Evolutionary conservation across 1,140 invertebrate genomes (phyloP), one percentile per base, ranked within the genome.

Genomic region (Drosophila serrata): DNA sequence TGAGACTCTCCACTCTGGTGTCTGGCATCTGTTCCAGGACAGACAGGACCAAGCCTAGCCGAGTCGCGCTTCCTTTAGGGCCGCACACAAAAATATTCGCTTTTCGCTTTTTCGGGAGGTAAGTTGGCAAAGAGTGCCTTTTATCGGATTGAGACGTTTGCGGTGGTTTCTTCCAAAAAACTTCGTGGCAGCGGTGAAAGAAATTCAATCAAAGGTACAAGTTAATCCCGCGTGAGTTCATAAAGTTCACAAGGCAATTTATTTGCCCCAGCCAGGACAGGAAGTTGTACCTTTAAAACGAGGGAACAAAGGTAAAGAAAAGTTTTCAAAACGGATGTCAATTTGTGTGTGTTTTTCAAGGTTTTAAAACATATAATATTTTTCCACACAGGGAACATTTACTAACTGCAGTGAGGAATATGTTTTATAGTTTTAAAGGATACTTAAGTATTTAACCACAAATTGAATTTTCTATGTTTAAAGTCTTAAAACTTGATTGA

Each of bases 191-290:
- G 62, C 31, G 62, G 51, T 70, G 53, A 81, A 85, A 85, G 85
- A 90, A 90, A 90, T 90, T 90, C 85, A 90, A 90, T 90, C 86
- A 90, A 90, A 90, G 85, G 85, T 85, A 90, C 85, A 90, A 90
- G 86, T 90, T 90, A 90, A 90, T 90, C 85, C 85, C 85, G 85
- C 85, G 85, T 90, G 85, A 85, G 85, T 90, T 90, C 85, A 90
- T 90, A 90, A 90, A 90, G 85, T 90, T 90, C 86, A 81, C 84
- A 77, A 82, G 85, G 58, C 85, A 90, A 81, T 88, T 88, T 88
- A 88, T 88, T 56, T 85, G 75, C 60, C 60, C 51, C 63, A 63
- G 45, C 51, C 22, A 31, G 12, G 29, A 24, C 19, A 37, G 40
- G 12, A 57, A 48, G 31, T 58, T 58, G 42, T 40, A 27, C 65